Evolutionary conservation across 2,888 invertebrate species (phyloP).

Genomic region (Drosophila nr. fundita): DNA sequence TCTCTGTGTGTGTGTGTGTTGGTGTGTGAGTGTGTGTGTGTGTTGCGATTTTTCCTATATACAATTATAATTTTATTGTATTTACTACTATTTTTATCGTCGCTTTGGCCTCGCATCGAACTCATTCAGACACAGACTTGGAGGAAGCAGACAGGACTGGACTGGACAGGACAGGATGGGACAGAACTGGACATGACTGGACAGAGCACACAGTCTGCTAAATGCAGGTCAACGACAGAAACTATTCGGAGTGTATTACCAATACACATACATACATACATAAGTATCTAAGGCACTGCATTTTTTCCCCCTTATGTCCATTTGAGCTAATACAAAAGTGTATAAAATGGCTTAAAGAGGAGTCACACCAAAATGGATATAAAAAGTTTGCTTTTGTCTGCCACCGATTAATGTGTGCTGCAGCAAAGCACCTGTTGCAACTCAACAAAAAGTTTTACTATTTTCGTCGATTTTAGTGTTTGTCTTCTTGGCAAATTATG

Average conservation of each 20-base stretch:
- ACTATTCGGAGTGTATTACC: slow-evolving; percentile 63
- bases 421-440: slow-evolving; percentile 43
- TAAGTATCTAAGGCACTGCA: slow-evolving; percentile 22
- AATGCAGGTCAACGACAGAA: slow-evolving; percentile 83
- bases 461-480: neutral
- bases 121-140: slow-evolving; percentile 65
- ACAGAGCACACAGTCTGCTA: slow-evolving; percentile 59
- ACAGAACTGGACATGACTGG: slow-evolving; percentile 9
- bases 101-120: slow-evolving; percentile 78
- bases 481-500: neutral
- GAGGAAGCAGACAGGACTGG: slow-evolving; percentile 34
- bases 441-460: neutral
- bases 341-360: slow-evolving; percentile 55
- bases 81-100: slow-evolving; percentile 83
- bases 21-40: slow-evolving; percentile 22
- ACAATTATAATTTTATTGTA: slow-evolving; percentile 83
- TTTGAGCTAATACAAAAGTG: slow-evolving; percentile 69
- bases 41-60: slow-evolving; percentile 73
- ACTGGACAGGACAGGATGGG: neutral
- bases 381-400: slow-evolving; percentile 64
- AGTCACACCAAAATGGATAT: slow-evolving; percentile 44
- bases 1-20: slow-evolving; percentile 22
- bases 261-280: slow-evolving; percentile 43
- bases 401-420: slow-evolving; percentile 41
- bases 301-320: slow-evolving; percentile 38